Base-by-base conservation (phyloP, 2,888 invertebrate genomes). In the Acleris cristana region DNA sequence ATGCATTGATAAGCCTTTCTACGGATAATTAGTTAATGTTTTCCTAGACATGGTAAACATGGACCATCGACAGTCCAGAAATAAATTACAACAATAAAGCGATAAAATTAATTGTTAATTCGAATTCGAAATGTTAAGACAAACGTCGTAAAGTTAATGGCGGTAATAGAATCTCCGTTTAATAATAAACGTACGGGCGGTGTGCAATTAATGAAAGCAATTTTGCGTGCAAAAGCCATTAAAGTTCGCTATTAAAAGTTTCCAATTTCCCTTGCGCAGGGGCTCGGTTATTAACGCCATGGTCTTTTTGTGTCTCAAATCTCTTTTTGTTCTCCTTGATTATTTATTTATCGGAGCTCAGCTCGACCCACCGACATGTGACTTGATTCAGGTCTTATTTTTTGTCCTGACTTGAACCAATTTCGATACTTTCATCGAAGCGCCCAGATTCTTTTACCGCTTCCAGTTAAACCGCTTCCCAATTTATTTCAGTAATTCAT, bases 1-100 rank as follows among this genome's bases (percentile, higher is more conserved):
- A 87, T 86, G 82, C 82, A 84, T 85, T 83, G 90, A 90, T 89
- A 89, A 86, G 80, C 80, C 86, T 86, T 88, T 86, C 81, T 82
- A 73, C 73, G 65, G 74, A 83, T 89, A 90, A 90, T 90, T 82
- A 88, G 82, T 77, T 76, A 80, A 78, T 75, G 72, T 76, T 76
- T 79, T 75, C 80, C 76, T 70, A 72, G 69, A 77, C 78, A 76
- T 79, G 78, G 78, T 77, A 72, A 70, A 71, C 71, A 76, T 68
- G 63, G 57, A 48, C 72, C 67, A 71, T 71, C 69, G 72, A 69
- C 66, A 65, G 74, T 75, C 69, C 73, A 72, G 72, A 75, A 67
- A 67, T 67, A 67, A 63, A 73, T 78, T 71, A 66, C 69, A 74
- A 77, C 73, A 77, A 76, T 74, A 71, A 75, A 72, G 75, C 72